phyloP scores from a whole-genome alignment of 2,888 invertebrate species.

The Eupsilia transversa region DNA sequence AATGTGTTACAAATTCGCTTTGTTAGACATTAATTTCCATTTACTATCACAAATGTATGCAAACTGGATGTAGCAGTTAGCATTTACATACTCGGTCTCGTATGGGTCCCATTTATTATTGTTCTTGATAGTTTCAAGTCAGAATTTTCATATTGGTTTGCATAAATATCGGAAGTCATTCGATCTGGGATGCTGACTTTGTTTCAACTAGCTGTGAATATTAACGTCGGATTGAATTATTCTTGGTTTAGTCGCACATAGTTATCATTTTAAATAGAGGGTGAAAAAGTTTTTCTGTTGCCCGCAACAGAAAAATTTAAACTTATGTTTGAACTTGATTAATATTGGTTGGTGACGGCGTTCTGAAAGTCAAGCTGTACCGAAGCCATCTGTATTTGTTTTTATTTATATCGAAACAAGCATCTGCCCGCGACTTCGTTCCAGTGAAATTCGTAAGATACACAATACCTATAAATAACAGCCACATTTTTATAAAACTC shows the following conservation, averaged over 20 bases:
- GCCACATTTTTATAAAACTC: too few species aligned
- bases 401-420: background rate
- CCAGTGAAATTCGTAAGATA: too few species aligned
- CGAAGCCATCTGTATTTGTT: background rate
- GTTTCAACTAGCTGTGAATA: background rate
- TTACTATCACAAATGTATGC: conserved; percentile 20
- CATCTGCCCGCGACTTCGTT: too few species aligned
- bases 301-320: too few species aligned
- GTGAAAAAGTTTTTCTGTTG: background rate
- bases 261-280: background rate
- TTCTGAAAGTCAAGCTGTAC: background rate
- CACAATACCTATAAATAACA: too few species aligned
- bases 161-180: background rate
- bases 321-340: background rate
- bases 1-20: conserved; percentile 2
- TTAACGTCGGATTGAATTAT: background rate
- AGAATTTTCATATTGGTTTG: background rate
- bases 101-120: conserved; percentile 9
- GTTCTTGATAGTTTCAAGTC: background rate
- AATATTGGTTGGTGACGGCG: background rate
- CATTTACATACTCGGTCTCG: conserved; percentile 1
- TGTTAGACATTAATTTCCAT: conserved; percentile 19
- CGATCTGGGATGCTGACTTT: background rate
- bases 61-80: conserved; percentile 20
- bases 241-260: background rate